These are phyloP conservation scores for Cheilosia pagana DNA, from an alignment of 2,888 invertebrate species.

Conservation along the genomic window DNA sequence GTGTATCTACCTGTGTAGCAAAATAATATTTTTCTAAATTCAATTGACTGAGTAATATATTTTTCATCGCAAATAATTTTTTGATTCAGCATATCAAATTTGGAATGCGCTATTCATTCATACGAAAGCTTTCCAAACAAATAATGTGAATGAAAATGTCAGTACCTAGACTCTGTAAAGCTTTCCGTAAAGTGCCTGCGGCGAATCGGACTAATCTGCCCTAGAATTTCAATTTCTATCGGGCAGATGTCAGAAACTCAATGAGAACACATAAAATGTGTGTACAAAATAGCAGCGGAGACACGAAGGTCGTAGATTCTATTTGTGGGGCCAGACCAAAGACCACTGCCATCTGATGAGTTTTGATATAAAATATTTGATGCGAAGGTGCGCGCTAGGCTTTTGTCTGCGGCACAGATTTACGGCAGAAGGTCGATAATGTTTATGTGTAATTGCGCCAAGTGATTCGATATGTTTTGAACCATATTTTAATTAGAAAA, in stretches of 20 bases:
- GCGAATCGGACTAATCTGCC: neutral
- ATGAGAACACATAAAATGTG: slow-evolving; percentile 35
- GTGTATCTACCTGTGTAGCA: slow-evolving; percentile 10
- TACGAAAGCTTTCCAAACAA: slow-evolving; percentile 31
- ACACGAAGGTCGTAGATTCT: slow-evolving; percentile 56
- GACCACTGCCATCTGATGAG: slow-evolving; percentile 15
- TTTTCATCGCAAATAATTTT: slow-evolving; percentile 8
- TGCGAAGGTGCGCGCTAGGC: slow-evolving; percentile 25
- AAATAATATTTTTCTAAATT: slow-evolving; percentile 18
- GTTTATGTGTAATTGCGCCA: slow-evolving; percentile 7
- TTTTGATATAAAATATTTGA: neutral
- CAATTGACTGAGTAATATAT: slow-evolving; percentile 54
- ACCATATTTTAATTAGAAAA: too few relatives aligned
- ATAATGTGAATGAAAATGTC: slow-evolving; percentile 41
- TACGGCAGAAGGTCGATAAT: slow-evolving; percentile 26
- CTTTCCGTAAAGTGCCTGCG: slow-evolving; percentile 16
- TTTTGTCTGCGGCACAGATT: slow-evolving; percentile 29
- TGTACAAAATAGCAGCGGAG: slow-evolving; percentile 14
- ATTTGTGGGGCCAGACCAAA: slow-evolving; percentile 47
- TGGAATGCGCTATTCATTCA: slow-evolving; percentile 26
- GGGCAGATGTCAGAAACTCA: slow-evolving; percentile 51
- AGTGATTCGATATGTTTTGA: neutral
- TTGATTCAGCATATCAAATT: slow-evolving; percentile 46
- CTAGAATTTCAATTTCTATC: slow-evolving; percentile 24
- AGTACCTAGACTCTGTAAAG: slow-evolving; percentile 13